Evolutionary conservation across 2,797 vertebrate species (phyloP).

Genomic region (Carapus acus): DNA sequence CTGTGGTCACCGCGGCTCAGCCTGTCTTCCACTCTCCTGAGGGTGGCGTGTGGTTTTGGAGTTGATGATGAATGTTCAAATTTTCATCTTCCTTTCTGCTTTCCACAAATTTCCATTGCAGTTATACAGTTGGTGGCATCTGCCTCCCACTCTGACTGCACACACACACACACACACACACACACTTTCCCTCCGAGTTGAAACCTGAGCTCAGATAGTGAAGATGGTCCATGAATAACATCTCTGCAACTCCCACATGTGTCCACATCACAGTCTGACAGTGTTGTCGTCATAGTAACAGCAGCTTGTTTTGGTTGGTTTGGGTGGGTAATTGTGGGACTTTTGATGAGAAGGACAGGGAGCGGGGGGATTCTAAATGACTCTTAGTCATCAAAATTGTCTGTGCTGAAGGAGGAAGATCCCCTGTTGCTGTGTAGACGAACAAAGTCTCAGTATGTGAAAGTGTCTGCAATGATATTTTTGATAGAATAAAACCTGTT

Average conservation of each 20-base stretch:
- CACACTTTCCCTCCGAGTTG: not conserved
- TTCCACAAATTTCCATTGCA: not conserved
- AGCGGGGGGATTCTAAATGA: constrained; percentile 1
- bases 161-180: too few species aligned
- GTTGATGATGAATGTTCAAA: too few species aligned
- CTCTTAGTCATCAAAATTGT: constrained; percentile 21
- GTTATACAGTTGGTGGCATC: not conserved
- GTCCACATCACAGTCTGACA: constrained; percentile 31
- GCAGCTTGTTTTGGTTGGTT: constrained; percentile 40
- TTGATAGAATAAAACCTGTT: not conserved
- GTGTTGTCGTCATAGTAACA: constrained; percentile 18
- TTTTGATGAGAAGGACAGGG: constrained; percentile 13
- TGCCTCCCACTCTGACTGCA: not conserved
- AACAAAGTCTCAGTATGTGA: constrained; percentile 4
- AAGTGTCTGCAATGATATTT: not conserved
- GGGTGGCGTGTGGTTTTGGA: too few species aligned
- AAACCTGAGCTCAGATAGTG: not conserved
- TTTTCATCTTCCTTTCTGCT: too few species aligned
- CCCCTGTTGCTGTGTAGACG: not conserved
- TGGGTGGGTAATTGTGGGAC: constrained; percentile 3
- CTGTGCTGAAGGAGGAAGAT: constrained; percentile 6
- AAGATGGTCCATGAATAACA: constrained; percentile 22
- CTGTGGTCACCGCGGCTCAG: too few species aligned
- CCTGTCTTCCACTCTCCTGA: too few species aligned
- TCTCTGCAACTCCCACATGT: constrained; percentile 22